Evolutionary conservation across 2,888 invertebrate genomes (phyloP).

Genomic region (Lypha dubia): DNA sequence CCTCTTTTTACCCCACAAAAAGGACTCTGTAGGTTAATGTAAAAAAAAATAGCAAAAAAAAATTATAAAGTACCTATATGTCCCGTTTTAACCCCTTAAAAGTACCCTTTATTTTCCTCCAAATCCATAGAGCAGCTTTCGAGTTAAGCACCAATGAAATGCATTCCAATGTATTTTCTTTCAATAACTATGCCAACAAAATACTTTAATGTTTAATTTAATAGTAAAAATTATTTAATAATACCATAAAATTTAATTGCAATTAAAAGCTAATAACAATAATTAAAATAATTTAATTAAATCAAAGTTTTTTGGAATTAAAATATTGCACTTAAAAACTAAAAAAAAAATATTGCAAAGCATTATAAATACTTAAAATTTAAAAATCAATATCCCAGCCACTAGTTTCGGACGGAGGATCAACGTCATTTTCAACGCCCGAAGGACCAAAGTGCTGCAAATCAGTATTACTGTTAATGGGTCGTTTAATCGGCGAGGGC

Average conservation of each 20-base stretch:
- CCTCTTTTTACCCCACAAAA: too few species aligned
- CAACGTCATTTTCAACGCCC: constrained; percentile 89
- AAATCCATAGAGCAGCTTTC: too few species aligned
- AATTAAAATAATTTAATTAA: constrained; percentile 26
- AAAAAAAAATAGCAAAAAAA: too few species aligned
- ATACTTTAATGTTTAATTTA: not conserved
- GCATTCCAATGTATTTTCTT: constrained; percentile 9
- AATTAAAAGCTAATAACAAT: constrained; percentile 20
- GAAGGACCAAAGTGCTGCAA: constrained; percentile 91
- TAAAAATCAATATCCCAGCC: constrained; percentile 96
- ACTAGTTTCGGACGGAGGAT: constrained; percentile 93
- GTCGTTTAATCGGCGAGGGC: constrained; percentile 89
- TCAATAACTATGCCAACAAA: constrained; percentile 24
- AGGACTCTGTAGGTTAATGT: too few species aligned
- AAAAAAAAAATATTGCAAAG: constrained; percentile 6
- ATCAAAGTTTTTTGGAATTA: constrained; percentile 33
- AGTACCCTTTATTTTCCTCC: too few species aligned
- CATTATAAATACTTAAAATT: constrained; percentile 1
- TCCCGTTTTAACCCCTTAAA: too few species aligned
- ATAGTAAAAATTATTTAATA: constrained; percentile 12
- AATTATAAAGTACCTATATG: too few species aligned
- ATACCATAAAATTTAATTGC: constrained; percentile 18
- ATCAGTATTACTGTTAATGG: constrained; percentile 88
- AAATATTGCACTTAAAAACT: not conserved
- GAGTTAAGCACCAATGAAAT: not conserved